phyloP scores from a whole-genome alignment of 1,140 invertebrate species.

The Cherax quadricarinatus region DNA sequence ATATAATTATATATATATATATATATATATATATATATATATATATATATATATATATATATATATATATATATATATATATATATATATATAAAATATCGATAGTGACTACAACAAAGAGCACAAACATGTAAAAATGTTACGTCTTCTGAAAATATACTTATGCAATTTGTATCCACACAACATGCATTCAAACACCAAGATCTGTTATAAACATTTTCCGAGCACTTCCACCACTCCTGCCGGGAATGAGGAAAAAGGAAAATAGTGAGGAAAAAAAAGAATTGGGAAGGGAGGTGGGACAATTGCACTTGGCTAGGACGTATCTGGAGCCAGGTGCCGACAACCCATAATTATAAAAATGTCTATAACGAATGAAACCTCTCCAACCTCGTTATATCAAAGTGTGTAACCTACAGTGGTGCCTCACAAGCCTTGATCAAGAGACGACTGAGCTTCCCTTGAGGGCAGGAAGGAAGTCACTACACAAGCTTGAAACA shows the following conservation, averaged over 20 bases:
- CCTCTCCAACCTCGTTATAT: background rate
- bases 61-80: no score
- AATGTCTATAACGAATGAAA: background rate
- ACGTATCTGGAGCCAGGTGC: background rate
- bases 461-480: background rate
- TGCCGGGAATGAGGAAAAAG: background rate
- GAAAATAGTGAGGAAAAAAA: background rate
- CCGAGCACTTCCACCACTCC: background rate
- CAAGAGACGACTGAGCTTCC: background rate
- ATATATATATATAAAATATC: no score
- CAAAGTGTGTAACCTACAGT: background rate
- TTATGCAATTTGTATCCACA: constrained; percentile 21
- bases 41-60: no score
- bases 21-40: no score
- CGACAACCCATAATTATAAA: background rate
- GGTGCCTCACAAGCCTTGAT: background rate
- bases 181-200: constrained; percentile 7
- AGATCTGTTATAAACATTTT: constrained; percentile 5
- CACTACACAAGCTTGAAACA: background rate
- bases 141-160: constrained; percentile 8
- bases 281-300: background rate
- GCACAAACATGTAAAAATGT: constrained; percentile 19
- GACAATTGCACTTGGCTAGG: background rate
- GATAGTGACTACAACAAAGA: background rate
- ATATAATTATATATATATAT: no score